phyloP scores from a whole-genome alignment of 2,797 vertebrate genomes.

The Allenopithecus nigroviridis region DNA sequence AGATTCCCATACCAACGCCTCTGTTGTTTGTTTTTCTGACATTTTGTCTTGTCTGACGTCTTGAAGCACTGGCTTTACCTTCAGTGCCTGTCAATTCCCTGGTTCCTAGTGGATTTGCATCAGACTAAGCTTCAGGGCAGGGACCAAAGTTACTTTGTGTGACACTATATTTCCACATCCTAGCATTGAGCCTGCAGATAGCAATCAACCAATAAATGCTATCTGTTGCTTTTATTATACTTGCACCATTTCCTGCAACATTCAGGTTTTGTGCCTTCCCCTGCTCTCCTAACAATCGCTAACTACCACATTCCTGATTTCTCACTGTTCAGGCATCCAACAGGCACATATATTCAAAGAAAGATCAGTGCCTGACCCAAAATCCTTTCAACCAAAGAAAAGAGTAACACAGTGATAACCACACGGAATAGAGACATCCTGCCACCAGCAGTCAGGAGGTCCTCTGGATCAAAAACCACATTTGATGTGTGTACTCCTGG shows the following conservation, averaged over 20 bases:
- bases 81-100: neutral
- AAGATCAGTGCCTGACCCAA: neutral
- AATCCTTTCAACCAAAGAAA: constrained; percentile 20
- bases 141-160: neutral
- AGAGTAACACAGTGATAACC: neutral
- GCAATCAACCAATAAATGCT: neutral
- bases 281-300: neutral
- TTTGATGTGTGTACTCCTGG: neutral
- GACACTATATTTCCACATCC: neutral
- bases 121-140: neutral
- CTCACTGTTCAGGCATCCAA: neutral
- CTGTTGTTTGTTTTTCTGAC: neutral
- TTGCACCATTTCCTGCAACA: neutral
- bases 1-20: neutral
- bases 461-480: neutral
- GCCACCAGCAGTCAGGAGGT: neutral
- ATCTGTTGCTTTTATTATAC: neutral
- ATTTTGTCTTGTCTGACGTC: neutral
- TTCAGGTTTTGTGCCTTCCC: neutral
- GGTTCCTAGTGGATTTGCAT: neutral
- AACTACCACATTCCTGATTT: neutral
- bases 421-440: neutral
- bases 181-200: neutral
- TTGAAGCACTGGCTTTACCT: neutral
- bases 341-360: neutral